Evolutionary conservation across 2,113 vertebrate genomes (phyloP), one percentile per base, ranked within the genome.

Genomic region (Mohoua ochrocephala): DNA sequence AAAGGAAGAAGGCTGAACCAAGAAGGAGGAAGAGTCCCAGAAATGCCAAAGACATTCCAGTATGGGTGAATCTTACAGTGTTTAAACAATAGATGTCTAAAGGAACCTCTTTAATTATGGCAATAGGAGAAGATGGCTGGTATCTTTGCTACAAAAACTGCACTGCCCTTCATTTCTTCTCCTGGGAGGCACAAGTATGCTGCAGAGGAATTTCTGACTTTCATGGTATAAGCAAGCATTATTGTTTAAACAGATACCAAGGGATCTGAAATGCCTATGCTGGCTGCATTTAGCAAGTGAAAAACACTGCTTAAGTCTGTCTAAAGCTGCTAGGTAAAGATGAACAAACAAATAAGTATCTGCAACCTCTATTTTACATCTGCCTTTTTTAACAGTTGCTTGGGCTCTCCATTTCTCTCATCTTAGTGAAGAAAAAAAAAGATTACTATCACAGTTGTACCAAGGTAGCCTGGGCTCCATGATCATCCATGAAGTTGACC

Each of bases 381-480:
- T 53, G 7, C 1, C 7, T 69, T 67, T 61, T 37, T 39, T 22
- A 6, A 0, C 3, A 27, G 12, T 49, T 42, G 2, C 4, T 67
- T n/a, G 9, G 30, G 24, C 2, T 85, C 4, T 64, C 12, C 2
- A 24, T 54, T 71, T 75, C 16, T 78, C 11, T 35, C 23, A 52
- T 24, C 4, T 47, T 37, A 57, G 12, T 6, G 1, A 5, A 5
- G 15, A 60, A 41, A 45, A 8, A 23, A 8, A 42, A n/a, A 18
- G 12, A 41, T 16, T 56, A 1, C 4, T 44, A 3, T 31, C 3
- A 10, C 10, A 52, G 21, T 27, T 80, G 14, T 45, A 7, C 4
- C 15, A 3, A 21, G 10, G 7, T 56, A 12, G 4, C 11, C 35
- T 77, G 30, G 13, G 14, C 11, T 79, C 16, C 16, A 13, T 20